Evolutionary conservation across 1,140 invertebrate species (phyloP).

Genomic region (Drosophila ercepeae): DNA sequence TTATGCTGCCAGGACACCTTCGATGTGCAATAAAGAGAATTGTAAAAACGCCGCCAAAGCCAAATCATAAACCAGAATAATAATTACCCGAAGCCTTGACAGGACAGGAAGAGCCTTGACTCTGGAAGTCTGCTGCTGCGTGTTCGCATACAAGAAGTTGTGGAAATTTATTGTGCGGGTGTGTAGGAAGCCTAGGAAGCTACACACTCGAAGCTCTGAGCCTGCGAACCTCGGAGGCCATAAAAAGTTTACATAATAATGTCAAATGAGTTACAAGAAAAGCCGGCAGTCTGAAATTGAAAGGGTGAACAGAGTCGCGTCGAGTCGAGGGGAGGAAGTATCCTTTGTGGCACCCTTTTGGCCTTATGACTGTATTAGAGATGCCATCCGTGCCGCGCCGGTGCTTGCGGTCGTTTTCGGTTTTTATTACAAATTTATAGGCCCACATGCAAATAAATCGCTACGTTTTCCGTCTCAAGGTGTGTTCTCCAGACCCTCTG

Average conservation of each 20-base stretch:
- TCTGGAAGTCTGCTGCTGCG: not conserved
- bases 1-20: constrained; percentile 63
- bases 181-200: constrained; percentile 61
- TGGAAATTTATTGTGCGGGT: constrained; percentile 68
- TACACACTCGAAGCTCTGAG: constrained; percentile 34
- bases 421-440: constrained; percentile 83
- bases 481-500: constrained; percentile 16
- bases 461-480: constrained; percentile 17
- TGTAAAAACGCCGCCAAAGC: constrained; percentile 64
- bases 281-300: constrained; percentile 30
- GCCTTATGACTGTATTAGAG: constrained; percentile 73
- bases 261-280: constrained; percentile 81
- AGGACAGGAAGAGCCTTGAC: constrained; percentile 69
- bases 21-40: constrained; percentile 74
- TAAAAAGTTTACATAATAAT: constrained; percentile 83
- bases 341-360: constrained; percentile 39
- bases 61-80: constrained; percentile 82
- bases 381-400: constrained; percentile 48
- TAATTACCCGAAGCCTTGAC: constrained; percentile 75
- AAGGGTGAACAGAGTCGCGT: constrained; percentile 1
- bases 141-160: constrained; percentile 33
- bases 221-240: constrained; percentile 71
- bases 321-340: not conserved
- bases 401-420: constrained; percentile 72
- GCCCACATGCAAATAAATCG: constrained; percentile 82